phyloP scores from a whole-genome alignment of 2,113 vertebrate species.

The Emydura subglobosa region DNA sequence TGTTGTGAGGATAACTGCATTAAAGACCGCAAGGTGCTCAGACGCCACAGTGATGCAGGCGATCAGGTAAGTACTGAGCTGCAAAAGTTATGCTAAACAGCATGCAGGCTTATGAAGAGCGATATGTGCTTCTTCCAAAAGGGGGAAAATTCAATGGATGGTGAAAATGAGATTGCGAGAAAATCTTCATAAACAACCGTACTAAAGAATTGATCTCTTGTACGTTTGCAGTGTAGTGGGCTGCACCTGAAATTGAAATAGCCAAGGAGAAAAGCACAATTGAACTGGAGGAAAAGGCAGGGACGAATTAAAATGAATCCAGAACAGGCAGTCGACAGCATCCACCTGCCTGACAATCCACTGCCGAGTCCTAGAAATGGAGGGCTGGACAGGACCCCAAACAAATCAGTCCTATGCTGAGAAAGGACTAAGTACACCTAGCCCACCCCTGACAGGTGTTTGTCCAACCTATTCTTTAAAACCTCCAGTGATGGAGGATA shows the following conservation, averaged over 20 bases:
- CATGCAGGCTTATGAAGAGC: too few species aligned
- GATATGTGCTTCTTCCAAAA: neutral
- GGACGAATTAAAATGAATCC: neutral
- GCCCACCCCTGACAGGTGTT: too few species aligned
- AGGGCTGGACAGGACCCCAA: too few species aligned
- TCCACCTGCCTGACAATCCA: neutral
- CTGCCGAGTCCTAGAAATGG: too few species aligned
- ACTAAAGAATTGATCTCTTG: neutral
- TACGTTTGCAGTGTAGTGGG: neutral
- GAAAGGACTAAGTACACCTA: too few species aligned
- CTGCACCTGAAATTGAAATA: neutral
- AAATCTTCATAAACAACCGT: neutral
- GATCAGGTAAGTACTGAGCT: too few species aligned
- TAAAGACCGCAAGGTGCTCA: neutral
- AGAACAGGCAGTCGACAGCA: neutral
- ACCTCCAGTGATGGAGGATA: too few species aligned
- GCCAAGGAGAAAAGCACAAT: neutral
- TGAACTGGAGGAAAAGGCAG: neutral
- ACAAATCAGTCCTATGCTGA: too few species aligned
- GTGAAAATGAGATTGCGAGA: neutral
- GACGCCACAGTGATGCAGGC: neutral
- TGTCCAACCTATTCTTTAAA: too few species aligned
- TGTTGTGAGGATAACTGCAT: neutral
- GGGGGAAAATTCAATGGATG: too few species aligned
- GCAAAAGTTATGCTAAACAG: too few species aligned